Percentiles rank a stretch among this genome's conserved stretches.
Evolutionary conservation across 2,888 invertebrate species (phyloP).

Genomic region (Zygaena filipendulae): DNA sequence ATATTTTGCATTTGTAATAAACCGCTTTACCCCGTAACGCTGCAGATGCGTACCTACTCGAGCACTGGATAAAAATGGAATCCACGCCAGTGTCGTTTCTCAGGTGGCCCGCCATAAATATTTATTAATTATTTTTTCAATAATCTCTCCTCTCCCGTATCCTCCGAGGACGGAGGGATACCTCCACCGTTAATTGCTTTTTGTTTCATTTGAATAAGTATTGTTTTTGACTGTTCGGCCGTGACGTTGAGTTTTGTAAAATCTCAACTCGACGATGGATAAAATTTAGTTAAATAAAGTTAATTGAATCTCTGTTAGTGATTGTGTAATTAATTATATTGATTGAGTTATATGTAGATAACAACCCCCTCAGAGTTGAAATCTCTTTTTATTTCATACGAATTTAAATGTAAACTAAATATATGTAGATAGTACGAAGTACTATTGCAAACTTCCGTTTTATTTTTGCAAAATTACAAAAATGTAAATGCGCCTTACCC

Average conservation of each 20-base stretch:
- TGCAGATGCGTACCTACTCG: constrained; percentile 60
- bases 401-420: constrained; percentile 5
- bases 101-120: constrained; percentile 67
- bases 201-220: constrained; percentile 69
- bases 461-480: too few species aligned
- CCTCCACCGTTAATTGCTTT: constrained; percentile 65
- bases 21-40: constrained; percentile 68
- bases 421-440: too few species aligned
- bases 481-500: too few species aligned
- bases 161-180: constrained; percentile 60
- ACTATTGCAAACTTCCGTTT: too few species aligned
- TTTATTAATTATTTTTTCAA: constrained; percentile 70
- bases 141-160: constrained; percentile 60
- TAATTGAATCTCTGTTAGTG: constrained; percentile 44
- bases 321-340: constrained; percentile 27
- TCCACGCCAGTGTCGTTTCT: constrained; percentile 46
- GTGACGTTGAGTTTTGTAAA: constrained; percentile 52
- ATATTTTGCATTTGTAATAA: constrained; percentile 89
- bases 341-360: constrained; percentile 14
- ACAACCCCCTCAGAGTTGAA: constrained; percentile 20
- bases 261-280: constrained; percentile 51
- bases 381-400: constrained; percentile 1
- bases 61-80: constrained; percentile 56
- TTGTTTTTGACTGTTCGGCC: constrained; percentile 65
- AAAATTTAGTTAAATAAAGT: constrained; percentile 40